phyloP scores from a whole-genome alignment of 2,113 vertebrate species.

The Daubentonia madagascariensis region DNA sequence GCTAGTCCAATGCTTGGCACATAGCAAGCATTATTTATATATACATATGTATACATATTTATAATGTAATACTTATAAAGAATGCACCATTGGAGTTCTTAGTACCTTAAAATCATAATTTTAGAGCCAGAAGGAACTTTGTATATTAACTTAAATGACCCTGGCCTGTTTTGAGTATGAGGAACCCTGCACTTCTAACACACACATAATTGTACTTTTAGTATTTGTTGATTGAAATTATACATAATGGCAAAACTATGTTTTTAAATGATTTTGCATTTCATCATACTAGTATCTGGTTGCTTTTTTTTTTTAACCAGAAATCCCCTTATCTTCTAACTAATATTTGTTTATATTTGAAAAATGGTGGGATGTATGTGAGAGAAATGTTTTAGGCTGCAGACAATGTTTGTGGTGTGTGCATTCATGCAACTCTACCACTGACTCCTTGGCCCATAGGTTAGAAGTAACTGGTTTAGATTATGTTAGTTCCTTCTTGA shows the following conservation, averaged over 20 bases:
- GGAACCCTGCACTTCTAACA: neutral
- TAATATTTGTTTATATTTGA: neutral
- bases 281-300: neutral
- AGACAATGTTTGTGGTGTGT: neutral
- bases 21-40: neutral
- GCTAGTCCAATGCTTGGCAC: neutral
- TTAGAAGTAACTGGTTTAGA: conserved; percentile 48
- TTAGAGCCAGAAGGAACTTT: neutral
- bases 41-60: neutral
- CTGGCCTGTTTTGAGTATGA: neutral
- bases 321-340: neutral
- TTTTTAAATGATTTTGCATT: conserved; percentile 15
- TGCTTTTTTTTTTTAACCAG: too few relatives aligned
- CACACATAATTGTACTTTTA: neutral
- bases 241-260: neutral
- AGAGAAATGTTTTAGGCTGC: neutral
- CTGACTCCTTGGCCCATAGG: neutral
- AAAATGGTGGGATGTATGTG: neutral
- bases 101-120: neutral
- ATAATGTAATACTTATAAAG: neutral
- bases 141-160: neutral
- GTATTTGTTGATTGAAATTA: neutral
- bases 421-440: neutral
- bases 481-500: conserved; percentile 3
- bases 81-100: neutral